Evolutionary conservation across 2,888 invertebrate species (phyloP), one percentile per base, ranked within the genome.

Genomic region (Andrena hattorfiana): DNA sequence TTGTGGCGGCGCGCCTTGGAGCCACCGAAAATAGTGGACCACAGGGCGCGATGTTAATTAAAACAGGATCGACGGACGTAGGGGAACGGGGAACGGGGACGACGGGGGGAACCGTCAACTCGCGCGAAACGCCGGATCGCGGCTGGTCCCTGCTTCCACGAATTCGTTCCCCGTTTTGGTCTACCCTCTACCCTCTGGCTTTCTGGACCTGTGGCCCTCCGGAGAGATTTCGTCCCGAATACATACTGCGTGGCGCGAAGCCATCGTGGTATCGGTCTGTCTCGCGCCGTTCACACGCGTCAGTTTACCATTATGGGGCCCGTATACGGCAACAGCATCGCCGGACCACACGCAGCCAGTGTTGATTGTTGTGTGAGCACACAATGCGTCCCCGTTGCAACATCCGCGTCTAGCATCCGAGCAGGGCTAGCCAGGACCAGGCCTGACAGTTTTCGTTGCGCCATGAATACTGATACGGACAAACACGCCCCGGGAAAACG

Each of bases 311-410:
- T 84, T 84, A 80, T 81, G 59, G 56, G 30, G 77, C 82, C 85
- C 87, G 90, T 87, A 85, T 87, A 85, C 87, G 85, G 49, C 84
- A 86, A 83, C 42, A 42, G 42, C 42, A 42, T 42, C 42, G 42
- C 0, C 77, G 85, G 62, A 8, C 67, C 84, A 84, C 85, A 86
- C 88, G 85, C 78, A 78, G 85, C 74, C 87, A 83, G 85, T 91
- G 91, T 91, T 91, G 89, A 91, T 89, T 90, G 90, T 91, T 88
- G 90, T 85, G 87, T 83, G 85, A 89, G 89, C 87, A 89, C 87
- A 91, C 91, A 89, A 89, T 90, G 90, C 86, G 82, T 83, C 74
- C 75, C 77, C 77, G 84, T 81, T 85, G 83, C 85, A 83, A 87
- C 87, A 85, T 86, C 67, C 66, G 60, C 81, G 54, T 69, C 74